These are phyloP conservation scores for Craterocephalus amniculus DNA, from an alignment of 2,797 vertebrate species.

Conservation along the genomic window DNA sequence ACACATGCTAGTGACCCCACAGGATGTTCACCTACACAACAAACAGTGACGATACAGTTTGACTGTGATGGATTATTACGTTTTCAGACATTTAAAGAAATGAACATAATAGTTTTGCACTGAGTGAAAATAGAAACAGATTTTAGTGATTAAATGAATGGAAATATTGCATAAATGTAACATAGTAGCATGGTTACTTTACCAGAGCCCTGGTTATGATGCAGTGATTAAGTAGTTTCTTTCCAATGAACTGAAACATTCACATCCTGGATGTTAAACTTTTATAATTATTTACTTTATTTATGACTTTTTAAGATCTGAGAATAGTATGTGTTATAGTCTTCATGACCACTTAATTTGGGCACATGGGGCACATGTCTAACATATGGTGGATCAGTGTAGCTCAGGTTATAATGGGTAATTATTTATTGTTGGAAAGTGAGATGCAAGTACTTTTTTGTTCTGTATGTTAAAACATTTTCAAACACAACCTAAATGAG, in stretches of 20 bases:
- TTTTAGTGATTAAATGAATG: too few species aligned
- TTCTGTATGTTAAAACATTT: not conserved
- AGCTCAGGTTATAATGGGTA: not conserved
- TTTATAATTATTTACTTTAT: too few species aligned
- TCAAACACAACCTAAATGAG: not conserved
- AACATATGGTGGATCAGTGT: too few species aligned
- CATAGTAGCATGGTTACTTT: not conserved
- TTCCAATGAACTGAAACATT: too few species aligned
- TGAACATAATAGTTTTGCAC: not conserved
- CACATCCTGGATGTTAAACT: too few species aligned
- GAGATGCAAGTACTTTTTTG: not conserved
- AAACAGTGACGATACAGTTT: not conserved
- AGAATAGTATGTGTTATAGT: not conserved
- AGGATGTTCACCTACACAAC: not conserved
- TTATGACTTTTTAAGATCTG: not conserved
- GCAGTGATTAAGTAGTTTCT: too few species aligned
- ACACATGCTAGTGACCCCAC: constrained; percentile 19
- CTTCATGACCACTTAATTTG: too few species aligned
- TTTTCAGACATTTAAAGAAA: not conserved
- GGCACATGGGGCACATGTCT: too few species aligned
- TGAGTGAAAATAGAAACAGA: not conserved
- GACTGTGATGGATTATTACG: not conserved
- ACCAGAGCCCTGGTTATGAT: too few species aligned
- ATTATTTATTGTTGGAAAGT: too few species aligned
- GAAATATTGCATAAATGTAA: not conserved